Percentiles rank a stretch among this genome's conserved stretches.
phyloP scores from a whole-genome alignment of 2,888 invertebrate species.

The Dynastes grantii region DNA sequence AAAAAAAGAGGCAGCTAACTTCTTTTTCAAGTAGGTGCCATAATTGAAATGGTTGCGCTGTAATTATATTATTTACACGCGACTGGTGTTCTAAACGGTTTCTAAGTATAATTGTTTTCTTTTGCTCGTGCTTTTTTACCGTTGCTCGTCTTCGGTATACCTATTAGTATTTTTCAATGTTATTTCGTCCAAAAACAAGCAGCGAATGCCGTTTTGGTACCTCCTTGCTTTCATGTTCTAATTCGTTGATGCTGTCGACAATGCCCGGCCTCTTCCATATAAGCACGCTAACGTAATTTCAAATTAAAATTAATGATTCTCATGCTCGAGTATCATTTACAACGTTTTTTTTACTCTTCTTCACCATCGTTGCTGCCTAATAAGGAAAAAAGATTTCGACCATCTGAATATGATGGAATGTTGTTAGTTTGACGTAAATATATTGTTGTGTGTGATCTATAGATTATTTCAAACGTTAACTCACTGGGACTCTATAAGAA shows the following conservation, averaged over 20 bases:
- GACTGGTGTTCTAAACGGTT: conserved; percentile 28
- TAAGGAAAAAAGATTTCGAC: conserved; percentile 11
- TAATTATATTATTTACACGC: conserved; percentile 33
- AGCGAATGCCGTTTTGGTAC: background rate
- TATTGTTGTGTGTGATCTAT: background rate
- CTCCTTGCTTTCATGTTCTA: conserved; percentile 1
- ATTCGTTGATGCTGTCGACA: conserved; percentile 15
- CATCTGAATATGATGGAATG: background rate
- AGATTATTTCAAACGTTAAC: too few relatives aligned
- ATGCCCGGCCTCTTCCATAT: conserved; percentile 23
- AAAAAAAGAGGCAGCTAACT: background rate
- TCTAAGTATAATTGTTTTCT: conserved; percentile 28
- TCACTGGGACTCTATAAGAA: too few relatives aligned
- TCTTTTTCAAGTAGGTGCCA: conserved; percentile 10
- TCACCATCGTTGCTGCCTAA: background rate
- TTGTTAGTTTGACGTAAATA: background rate
- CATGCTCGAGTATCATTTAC: conserved; percentile 28
- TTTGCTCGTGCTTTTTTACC: conserved; percentile 31
- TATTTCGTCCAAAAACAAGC: conserved; percentile 17
- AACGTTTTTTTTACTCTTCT: conserved; percentile 6
- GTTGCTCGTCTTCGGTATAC: conserved; percentile 12
- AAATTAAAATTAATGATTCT: conserved; percentile 39
- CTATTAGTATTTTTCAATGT: conserved; percentile 23
- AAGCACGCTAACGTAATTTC: conserved; percentile 35
- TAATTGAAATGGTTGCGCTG: conserved; percentile 29